Evolutionary conservation across 2,797 vertebrate genomes (phyloP), one percentile per base, ranked within the genome.

Genomic region (Leuciscus waleckii): DNA sequence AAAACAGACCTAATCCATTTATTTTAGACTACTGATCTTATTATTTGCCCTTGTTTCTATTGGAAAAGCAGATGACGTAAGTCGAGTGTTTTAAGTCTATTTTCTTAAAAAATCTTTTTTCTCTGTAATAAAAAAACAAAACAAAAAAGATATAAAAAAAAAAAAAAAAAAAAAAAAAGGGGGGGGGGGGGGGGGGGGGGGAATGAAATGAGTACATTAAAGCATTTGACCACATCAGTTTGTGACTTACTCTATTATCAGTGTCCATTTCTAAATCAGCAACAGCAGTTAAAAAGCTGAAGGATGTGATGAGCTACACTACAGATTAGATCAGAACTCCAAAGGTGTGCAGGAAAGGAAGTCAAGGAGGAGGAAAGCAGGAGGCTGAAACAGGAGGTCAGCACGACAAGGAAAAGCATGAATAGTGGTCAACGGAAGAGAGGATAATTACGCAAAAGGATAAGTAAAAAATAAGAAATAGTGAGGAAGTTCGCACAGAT

Each of bases 391-490:
- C 75, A 88, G 85, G 79, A 88, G 86, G 79, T 88, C 56, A 32
- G 37, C 63, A 81, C 85, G 88, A 87, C 83, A 56, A 87, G 82
- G 49, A 88, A 51, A 87, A 87, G 79, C 67, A 79, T 46, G 37
- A 77, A 84, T 35, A 19, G 49, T 26, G 21, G 41, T 87, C 79
- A 79, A 4, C 8, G 58, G 7, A 32, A 74, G 46, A 46, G 17
- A 43, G 29, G 13, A 32, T 56, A 10, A 74, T 29, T 70, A 29
- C 10, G 1, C 35, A 46, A 68, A 81, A 51, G 29, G 63, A 41
- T 83, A 79, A 56, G 73, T 54, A 35, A 49, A 79, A 46, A 79
- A 75, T 39, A 69, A 78, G 74, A 78, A 78, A 17, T 41, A 3
- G 49, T 46, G 69, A 89, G 87, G 85, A 89, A 73, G 82, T 85